Evolutionary conservation across 2,113 vertebrate species (phyloP).

Genomic region (Hyperoodon ampullatus): DNA sequence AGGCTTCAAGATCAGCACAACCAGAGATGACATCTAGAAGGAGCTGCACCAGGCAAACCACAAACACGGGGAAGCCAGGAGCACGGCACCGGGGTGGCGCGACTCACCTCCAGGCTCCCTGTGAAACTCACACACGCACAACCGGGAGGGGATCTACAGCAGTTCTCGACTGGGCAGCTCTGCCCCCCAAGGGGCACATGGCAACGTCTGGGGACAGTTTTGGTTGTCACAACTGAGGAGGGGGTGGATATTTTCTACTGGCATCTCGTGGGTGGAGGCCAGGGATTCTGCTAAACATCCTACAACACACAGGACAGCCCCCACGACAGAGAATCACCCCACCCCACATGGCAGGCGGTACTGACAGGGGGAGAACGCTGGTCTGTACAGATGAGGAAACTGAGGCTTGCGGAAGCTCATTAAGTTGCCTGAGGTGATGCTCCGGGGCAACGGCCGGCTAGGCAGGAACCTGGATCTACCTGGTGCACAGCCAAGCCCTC

Average conservation of each 20-base stretch:
- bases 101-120: accelerated
- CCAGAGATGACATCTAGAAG: not conserved
- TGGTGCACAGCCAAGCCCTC: accelerated
- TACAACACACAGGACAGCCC: not conserved
- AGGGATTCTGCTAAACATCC: too few species aligned
- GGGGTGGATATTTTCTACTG: not conserved
- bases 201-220: not conserved
- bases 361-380: accelerated
- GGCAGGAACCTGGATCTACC: accelerated
- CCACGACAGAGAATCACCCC: not conserved
- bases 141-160: accelerated
- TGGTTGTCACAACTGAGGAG: not conserved
- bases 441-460: not conserved
- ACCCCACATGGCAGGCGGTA: not conserved
- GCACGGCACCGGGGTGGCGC: accelerated
- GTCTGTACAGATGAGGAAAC: accelerated
- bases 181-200: not conserved
- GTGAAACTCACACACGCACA: accelerated
- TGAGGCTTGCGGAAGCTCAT: accelerated
- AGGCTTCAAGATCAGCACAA: accelerated
- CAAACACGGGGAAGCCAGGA: accelerated
- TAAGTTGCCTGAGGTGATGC: accelerated
- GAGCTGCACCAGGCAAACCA: not conserved
- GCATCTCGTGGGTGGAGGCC: not conserved
- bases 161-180: accelerated